Base-by-base conservation (phyloP, 2,797 vertebrate genomes). In the Clarias pachynema region DNA sequence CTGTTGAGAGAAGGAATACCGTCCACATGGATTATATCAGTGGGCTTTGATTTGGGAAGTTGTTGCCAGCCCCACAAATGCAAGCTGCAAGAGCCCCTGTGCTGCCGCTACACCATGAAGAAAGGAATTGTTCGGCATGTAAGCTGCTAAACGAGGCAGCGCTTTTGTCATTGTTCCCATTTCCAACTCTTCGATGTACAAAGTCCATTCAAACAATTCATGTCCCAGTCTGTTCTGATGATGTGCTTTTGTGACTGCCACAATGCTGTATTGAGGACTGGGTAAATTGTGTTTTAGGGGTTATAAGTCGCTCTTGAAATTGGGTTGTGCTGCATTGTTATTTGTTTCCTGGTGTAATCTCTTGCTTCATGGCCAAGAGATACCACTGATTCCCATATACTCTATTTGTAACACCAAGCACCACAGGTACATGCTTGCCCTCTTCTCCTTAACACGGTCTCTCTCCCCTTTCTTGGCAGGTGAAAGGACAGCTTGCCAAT, bases 401-500 rank as follows among this genome's bases (percentile, higher is more conserved):
- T 24, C 37, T 12, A 18, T 85, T 29, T 69, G 12, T 60, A 69
- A 18, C 31, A 24, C 9, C 14, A 78, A 29, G 26, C 78, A 60
- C 40, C 26, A 3, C 62, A 59, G 2, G 29, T 74, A 56, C 34
- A 57, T 74, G 31, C 31, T 69, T 84, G 31, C 29, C 15, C 9
- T 66, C 20, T 18, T 34, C 18, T 20, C 14, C 59, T 37, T 86
- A 44, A 86, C 70, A 79, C 60, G 34, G 34, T 60, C 60, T 56
- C 60, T 56, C 68, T 81, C 16, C 6, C 90, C 24, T 85, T 40
- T 79, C 82, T 94, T 92, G 91, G 10, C 93, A 99, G 98, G 97
- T 96, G 79, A 99, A 99, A 90, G 94, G 91, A 89, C 95, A 95
- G 89, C 96, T 96, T 91, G 95, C 96, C 89, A 97, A 95, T 92